These are phyloP conservation scores for Aphelenchoides fujianensis DNA, from an alignment of 1,140 invertebrate genomes.

Conservation along the genomic window DNA sequence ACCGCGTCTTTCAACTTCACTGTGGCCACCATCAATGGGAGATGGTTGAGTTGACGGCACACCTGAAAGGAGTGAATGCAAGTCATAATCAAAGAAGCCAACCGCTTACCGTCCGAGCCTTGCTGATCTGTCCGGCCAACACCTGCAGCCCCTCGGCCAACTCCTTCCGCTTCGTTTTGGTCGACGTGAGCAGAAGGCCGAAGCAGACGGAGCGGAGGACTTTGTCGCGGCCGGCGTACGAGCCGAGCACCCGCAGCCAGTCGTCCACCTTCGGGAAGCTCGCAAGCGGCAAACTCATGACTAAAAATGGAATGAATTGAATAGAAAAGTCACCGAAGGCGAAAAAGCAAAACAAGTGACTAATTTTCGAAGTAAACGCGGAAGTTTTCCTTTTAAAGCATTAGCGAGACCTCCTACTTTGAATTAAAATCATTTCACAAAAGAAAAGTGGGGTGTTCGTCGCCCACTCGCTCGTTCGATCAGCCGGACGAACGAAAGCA, in stretches of 20 bases:
- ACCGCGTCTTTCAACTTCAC: background rate
- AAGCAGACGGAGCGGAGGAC: background rate
- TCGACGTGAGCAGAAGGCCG: background rate
- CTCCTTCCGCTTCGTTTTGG: background rate
- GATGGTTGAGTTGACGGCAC: slow-evolving; percentile 2
- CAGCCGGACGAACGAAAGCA: too few relatives aligned
- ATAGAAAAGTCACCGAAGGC: too few relatives aligned
- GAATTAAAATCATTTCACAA: too few relatives aligned
- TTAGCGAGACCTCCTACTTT: too few relatives aligned
- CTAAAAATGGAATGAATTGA: too few relatives aligned
- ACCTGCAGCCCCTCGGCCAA: background rate
- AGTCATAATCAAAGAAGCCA: too few relatives aligned
- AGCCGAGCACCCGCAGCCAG: background rate
- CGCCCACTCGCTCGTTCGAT: too few relatives aligned
- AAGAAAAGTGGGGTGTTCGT: too few relatives aligned
- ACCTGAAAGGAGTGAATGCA: too few relatives aligned
- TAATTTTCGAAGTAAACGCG: too few relatives aligned
- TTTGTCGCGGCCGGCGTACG: slow-evolving; percentile 7
- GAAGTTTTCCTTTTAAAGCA: too few relatives aligned
- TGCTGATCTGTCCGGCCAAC: slow-evolving; percentile 10
- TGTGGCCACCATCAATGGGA: slow-evolving; percentile 1
- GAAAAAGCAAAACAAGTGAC: too few relatives aligned
- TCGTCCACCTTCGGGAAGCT: background rate
- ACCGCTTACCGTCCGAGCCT: slow-evolving; percentile 8
- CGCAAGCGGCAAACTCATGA: background rate